These are phyloP conservation scores for Meganola albula DNA, from an alignment of 2,888 invertebrate genomes.

Conservation along the genomic window DNA sequence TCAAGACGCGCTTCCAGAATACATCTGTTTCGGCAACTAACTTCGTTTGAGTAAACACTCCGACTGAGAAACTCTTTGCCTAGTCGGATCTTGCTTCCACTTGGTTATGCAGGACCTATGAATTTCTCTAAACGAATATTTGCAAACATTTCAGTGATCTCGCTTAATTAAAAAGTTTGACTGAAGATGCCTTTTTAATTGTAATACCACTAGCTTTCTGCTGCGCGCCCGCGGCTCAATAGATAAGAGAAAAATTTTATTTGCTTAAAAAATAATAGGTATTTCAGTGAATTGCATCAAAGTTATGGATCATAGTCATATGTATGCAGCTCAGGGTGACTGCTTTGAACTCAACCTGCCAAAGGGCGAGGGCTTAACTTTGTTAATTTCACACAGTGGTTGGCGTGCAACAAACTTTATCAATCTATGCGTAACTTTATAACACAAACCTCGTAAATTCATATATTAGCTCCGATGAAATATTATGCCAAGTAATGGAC, in stretches of 20 bases:
- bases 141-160: conserved; percentile 29
- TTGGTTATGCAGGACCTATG: conserved; percentile 39
- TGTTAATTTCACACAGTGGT: conserved; percentile 65
- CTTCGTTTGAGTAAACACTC: conserved; percentile 56
- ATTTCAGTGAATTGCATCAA: too few species aligned
- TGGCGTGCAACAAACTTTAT: conserved; percentile 59
- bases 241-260: too few species aligned
- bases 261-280: too few species aligned
- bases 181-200: conserved; percentile 26
- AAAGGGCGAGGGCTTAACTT: conserved; percentile 55
- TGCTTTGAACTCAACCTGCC: too few species aligned
- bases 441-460: conserved; percentile 26
- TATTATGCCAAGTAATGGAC: too few species aligned
- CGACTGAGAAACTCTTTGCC: conserved; percentile 44
- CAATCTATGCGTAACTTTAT: conserved; percentile 54
- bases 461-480: conserved; percentile 14
- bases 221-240: too few species aligned
- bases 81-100: conserved; percentile 46
- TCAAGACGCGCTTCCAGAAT: conserved; percentile 37
- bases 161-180: conserved; percentile 36
- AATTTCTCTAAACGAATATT: conserved; percentile 33
- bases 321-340: conserved; percentile 45
- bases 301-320: too few species aligned
- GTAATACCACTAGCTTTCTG: too few species aligned
- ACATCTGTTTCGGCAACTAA: conserved; percentile 49